Conservation (phyloP, 2,888 invertebrate genomes). For the Coelinius sp. region DNA sequence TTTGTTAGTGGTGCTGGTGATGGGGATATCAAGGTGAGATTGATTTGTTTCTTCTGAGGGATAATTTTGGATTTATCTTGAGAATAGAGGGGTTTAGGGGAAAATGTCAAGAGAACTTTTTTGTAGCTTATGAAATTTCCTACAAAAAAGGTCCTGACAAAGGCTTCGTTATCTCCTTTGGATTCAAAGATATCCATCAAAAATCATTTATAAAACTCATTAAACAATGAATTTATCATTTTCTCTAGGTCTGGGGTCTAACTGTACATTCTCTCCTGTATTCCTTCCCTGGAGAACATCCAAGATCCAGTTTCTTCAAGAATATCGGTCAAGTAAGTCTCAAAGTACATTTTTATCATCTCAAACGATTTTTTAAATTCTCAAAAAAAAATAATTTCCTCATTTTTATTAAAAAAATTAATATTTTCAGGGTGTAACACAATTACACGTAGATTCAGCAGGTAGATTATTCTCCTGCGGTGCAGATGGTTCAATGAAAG, state of each 20-base stretch:
- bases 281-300: slow-evolving; percentile 94
- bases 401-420: neutral
- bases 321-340: slow-evolving; percentile 85
- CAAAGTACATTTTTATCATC: neutral
- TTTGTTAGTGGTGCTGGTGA: slow-evolving; percentile 96
- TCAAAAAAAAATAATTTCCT: neutral
- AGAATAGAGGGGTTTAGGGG: too few species aligned
- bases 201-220: too few species aligned
- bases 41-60: neutral
- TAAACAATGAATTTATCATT: too few species aligned
- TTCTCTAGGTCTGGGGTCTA: slow-evolving; percentile 90
- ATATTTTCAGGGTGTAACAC: slow-evolving; percentile 83
- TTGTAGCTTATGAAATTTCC: too few species aligned
- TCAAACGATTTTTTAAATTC: too few species aligned
- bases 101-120: too few species aligned
- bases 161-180: too few species aligned
- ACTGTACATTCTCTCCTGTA: slow-evolving; percentile 89
- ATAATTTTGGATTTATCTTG: too few species aligned
- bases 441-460: slow-evolving; percentile 91
- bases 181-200: too few species aligned
- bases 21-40: slow-evolving; percentile 87
- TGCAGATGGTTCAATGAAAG: slow-evolving; percentile 98
- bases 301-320: slow-evolving; percentile 96
- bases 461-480: slow-evolving; percentile 97
- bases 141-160: too few species aligned